Conservation (phyloP, 2,113 vertebrate species). For the Pedetes capensis region DNA sequence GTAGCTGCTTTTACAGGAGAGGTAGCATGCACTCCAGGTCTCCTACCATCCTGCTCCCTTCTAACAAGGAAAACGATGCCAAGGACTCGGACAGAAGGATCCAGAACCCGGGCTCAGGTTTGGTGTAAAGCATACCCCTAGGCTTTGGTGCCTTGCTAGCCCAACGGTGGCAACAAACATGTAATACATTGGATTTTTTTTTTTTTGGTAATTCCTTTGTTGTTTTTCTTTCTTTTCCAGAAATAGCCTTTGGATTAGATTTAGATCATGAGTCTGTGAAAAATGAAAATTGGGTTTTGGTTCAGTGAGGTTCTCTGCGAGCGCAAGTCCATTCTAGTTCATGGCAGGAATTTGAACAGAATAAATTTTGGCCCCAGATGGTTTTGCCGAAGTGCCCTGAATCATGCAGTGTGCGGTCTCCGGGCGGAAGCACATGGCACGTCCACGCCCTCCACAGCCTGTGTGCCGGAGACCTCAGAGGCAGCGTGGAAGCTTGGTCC, state of each 20-base stretch:
- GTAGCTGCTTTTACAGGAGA: neutral
- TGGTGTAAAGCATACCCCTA: neutral
- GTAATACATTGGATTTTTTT: neutral
- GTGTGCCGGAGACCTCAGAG: neutral
- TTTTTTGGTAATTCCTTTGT: neutral
- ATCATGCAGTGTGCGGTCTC: neutral
- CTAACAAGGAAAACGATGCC: neutral
- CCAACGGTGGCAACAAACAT: neutral
- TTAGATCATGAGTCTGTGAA: neutral
- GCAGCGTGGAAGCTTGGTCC: neutral
- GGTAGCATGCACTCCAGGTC: neutral
- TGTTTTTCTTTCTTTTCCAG: neutral
- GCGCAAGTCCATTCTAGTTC: neutral
- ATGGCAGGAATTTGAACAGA: neutral
- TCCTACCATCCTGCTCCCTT: neutral
- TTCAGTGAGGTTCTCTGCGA: neutral
- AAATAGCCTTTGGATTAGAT: neutral
- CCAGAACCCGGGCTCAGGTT: neutral
- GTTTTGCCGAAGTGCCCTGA: neutral
- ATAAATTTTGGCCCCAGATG: neutral
- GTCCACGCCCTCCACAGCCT: rapidly evolving
- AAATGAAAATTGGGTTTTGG: neutral
- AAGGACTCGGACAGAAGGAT: neutral
- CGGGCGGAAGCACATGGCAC: neutral
- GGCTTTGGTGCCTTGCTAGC: neutral